A percentile compares a stretch with the other conserved stretches of the same genome.
Conservation (phyloP, 2,113 vertebrate genomes). For the Motacilla alba region DNA sequence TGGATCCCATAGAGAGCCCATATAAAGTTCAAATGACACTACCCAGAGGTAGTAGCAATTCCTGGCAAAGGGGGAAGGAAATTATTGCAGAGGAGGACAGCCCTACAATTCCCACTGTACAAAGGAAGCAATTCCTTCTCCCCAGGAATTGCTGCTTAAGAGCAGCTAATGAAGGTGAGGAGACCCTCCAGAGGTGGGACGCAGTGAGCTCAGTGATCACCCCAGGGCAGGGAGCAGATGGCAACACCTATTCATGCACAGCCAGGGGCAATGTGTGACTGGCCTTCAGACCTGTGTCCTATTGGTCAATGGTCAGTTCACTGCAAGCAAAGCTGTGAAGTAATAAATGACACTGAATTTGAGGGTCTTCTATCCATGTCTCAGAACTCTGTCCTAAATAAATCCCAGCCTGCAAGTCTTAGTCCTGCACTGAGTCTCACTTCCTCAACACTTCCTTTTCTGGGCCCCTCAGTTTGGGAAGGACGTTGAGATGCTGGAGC, state of each 20-base stretch:
- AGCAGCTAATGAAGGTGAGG: background rate
- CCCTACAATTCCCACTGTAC: background rate
- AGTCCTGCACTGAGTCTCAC: background rate
- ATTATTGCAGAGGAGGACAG: background rate
- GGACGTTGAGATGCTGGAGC: background rate
- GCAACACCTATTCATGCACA: background rate
- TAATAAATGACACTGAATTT: background rate
- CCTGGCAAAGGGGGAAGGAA: background rate
- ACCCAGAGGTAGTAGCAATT: background rate
- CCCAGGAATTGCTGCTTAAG: background rate
- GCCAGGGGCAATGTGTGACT: background rate
- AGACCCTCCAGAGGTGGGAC: fast-evolving
- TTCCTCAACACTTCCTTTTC: background rate
- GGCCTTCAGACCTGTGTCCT: background rate
- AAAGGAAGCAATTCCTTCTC: background rate
- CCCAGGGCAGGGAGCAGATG: background rate
- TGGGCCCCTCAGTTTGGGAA: background rate
- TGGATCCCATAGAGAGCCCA: background rate
- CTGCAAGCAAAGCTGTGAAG: background rate
- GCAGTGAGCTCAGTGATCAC: background rate
- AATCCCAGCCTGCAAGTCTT: background rate
- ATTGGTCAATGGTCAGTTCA: background rate
- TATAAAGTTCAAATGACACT: background rate
- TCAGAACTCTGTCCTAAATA: background rate
- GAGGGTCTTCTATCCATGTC: background rate